Conservation (phyloP, 2,888 invertebrate genomes). For the Cartodere bifasciata region DNA sequence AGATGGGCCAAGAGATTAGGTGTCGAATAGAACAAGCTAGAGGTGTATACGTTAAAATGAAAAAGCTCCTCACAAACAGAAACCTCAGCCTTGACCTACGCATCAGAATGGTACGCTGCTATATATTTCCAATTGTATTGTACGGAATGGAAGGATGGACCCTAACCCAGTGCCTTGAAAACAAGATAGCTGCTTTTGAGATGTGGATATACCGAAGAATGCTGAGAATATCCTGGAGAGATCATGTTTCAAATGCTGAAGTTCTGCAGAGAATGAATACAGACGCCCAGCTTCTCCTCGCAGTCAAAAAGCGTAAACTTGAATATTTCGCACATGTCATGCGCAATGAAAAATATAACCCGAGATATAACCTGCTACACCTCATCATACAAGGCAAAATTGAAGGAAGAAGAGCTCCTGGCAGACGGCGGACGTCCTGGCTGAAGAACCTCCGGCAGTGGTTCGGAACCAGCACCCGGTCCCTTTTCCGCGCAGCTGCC, state of each 20-base stretch:
- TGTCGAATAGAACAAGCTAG: constrained; percentile 6
- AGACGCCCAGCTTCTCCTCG: neutral
- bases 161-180: constrained; percentile 2
- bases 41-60: constrained; percentile 4
- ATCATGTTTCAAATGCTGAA: constrained; percentile 5
- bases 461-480: too few relatives aligned
- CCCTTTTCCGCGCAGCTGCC: too few relatives aligned
- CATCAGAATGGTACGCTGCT: constrained; percentile 7
- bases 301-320: constrained; percentile 3
- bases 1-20: constrained; percentile 4
- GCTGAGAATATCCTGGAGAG: constrained; percentile 7
- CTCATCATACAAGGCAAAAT: constrained; percentile 7
- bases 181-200: constrained; percentile 7
- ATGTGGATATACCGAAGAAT: constrained; percentile 9
- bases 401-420: constrained; percentile 3
- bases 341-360: too few relatives aligned
- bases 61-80: neutral
- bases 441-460: constrained; percentile 6
- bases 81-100: constrained; percentile 1
- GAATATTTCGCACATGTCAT: too few relatives aligned
- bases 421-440: constrained; percentile 7
- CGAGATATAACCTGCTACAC: constrained; percentile 7
- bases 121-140: constrained; percentile 4
- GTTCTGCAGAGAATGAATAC: constrained; percentile 4
- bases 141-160: constrained; percentile 8